Evolutionary conservation across 2,888 invertebrate genomes (phyloP).

Genomic region (Nomada fucata): DNA sequence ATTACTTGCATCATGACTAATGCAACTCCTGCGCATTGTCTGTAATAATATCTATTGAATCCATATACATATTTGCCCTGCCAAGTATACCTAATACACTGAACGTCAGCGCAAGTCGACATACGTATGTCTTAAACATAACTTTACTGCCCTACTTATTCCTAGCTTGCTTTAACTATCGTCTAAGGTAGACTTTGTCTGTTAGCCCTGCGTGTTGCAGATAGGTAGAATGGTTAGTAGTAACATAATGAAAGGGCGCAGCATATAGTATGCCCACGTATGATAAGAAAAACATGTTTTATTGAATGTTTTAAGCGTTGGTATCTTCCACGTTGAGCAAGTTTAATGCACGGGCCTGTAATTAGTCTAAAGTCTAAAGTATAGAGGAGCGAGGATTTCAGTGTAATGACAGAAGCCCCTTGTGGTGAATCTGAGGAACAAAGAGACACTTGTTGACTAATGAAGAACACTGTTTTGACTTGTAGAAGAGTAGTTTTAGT

Average conservation of each 20-base stretch:
- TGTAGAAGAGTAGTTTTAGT: slow-evolving; percentile 7
- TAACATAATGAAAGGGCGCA: background rate
- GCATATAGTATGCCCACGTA: too few species aligned
- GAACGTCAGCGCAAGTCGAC: too few species aligned
- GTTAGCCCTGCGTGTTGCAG: background rate
- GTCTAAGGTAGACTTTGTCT: background rate
- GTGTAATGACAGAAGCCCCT: background rate
- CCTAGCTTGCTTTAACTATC: too few species aligned
- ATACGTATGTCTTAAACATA: background rate
- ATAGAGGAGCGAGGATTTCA: background rate
- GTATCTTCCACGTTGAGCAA: background rate
- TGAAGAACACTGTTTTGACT: slow-evolving; percentile 23
- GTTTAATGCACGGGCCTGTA: too few species aligned
- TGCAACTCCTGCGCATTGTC: too few species aligned
- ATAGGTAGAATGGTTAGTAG: background rate
- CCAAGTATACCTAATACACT: too few species aligned
- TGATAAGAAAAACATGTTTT: background rate
- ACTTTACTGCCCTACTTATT: background rate
- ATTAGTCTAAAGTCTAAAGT: background rate
- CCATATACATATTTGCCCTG: too few species aligned
- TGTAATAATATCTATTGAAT: too few species aligned
- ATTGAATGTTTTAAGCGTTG: background rate
- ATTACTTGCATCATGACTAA: too few species aligned
- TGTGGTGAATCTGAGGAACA: slow-evolving; percentile 16
- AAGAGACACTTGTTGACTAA: slow-evolving; percentile 31